Evolutionary conservation across 2,113 vertebrate genomes (phyloP), one percentile per base, ranked within the genome.

Genomic region (Corydoras maculifer): DNA sequence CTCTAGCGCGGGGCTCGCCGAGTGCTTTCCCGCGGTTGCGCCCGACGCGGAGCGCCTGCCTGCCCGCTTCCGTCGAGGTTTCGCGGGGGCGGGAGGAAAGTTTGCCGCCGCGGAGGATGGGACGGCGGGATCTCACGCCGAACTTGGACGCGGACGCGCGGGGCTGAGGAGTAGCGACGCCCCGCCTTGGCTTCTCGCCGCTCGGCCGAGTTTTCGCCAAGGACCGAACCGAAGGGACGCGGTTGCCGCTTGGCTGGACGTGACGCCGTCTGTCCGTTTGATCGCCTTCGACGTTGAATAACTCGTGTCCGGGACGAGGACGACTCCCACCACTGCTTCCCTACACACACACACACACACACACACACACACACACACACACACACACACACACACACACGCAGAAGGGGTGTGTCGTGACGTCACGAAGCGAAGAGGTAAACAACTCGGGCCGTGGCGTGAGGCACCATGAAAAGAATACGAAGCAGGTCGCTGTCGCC

Each of bases 361-460:
- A 67, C 64, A n/a, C 59, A 10, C 65, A 30, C 65, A 53, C 61
- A 53, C 76, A 66, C 69, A 59, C 51, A 59, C 25, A 14, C 35
- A 58, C 63, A 31, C 72, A 31, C 31, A 48, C 49, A 48, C 63
- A 64, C 70, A 32, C 53, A 30, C 58, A 64, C 60, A 64, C 78
- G 48, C 57, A 54, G n/a, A 18, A 90, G 88, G 89, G 90, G 90
- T 90, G 90, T 91, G 90, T 91, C 90, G 71, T 90, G 86, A 90
- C 88, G 88, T 91, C 88, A 91, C 82, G 85, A 82, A 84, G 82
- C 82, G 80, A 84, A 84, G 87, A 90, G 87, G 90, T 91, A 91
- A 91, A 90, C 88, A 91, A 88, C 86, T 88, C 85, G 87, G 83
- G 87, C 84, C 84, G 86, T 87, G 86, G 88, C 86, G 87, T 88